Evolutionary conservation across 2,888 invertebrate species (phyloP).

Genomic region (Leptarthrus brevirostris): DNA sequence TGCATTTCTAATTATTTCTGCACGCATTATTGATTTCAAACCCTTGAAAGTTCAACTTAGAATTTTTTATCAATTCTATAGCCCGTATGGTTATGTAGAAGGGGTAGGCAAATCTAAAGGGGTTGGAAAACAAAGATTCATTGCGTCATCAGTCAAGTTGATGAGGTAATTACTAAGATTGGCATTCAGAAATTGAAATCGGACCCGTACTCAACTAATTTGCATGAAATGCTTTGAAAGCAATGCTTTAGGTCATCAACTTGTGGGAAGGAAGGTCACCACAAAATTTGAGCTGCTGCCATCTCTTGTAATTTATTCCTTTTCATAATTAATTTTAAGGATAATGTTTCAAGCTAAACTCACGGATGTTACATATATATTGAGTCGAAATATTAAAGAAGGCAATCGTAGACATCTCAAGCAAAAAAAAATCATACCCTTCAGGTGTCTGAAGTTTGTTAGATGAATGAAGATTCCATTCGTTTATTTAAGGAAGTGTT

Average conservation of each 20-base stretch:
- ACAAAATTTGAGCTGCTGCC: background rate
- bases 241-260: background rate
- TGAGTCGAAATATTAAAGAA: no score
- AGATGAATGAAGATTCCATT: no score
- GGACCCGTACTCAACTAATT: slow-evolving; percentile 51
- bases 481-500: no score
- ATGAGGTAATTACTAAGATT: slow-evolving; percentile 66
- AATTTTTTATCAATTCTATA: slow-evolving; percentile 19
- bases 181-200: slow-evolving; percentile 51
- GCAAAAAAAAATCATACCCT: no score
- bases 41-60: background rate
- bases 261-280: slow-evolving; percentile 2
- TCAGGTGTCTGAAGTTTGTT: no score
- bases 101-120: slow-evolving; percentile 36
- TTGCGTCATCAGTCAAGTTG: slow-evolving; percentile 68
- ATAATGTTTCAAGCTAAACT: no score
- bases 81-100: slow-evolving; percentile 50
- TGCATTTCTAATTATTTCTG: slow-evolving; percentile 57
- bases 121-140: slow-evolving; percentile 56
- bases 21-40: slow-evolving; percentile 56
- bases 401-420: no score
- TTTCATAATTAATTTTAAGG: no score
- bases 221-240: slow-evolving; percentile 14
- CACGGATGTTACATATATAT: no score
- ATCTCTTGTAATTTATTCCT: background rate